A percentile compares a stretch with the other conserved stretches of the same genome.
Conservation (phyloP, 2,888 invertebrate genomes). For the Spilarctia lutea region DNA sequence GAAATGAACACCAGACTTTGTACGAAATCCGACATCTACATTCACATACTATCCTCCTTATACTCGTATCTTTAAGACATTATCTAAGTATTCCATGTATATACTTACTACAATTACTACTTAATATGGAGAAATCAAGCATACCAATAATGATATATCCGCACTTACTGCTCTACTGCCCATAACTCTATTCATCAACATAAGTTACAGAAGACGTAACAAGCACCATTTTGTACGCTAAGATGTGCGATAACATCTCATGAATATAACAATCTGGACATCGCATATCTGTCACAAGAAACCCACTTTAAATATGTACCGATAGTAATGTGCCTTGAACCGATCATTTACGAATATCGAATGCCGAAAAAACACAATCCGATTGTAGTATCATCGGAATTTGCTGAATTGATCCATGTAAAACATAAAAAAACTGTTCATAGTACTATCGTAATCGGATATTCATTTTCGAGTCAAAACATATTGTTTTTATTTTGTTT, state of each 20-base stretch:
- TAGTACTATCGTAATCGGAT: constrained; percentile 5
- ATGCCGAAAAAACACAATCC: not conserved
- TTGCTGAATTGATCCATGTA: constrained; percentile 2
- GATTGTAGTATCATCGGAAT: not conserved
- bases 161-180: not conserved
- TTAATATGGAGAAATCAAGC: not conserved
- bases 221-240: not conserved
- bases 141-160: constrained; percentile 7
- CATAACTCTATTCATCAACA: constrained; percentile 9
- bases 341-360: not conserved
- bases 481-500: not conserved
- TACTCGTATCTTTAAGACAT: too few relatives aligned
- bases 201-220: not conserved
- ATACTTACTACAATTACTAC: too few relatives aligned
- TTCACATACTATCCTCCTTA: too few relatives aligned
- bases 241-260: constrained; percentile 1
- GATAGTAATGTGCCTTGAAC: constrained; percentile 2
- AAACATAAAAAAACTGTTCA: constrained; percentile 14
- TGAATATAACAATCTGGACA: constrained; percentile 11
- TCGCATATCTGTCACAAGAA: not conserved
- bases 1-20: too few relatives aligned
- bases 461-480: not conserved
- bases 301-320: not conserved
- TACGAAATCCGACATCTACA: too few relatives aligned
- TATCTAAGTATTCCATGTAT: too few relatives aligned